phyloP scores from a whole-genome alignment of 2,797 vertebrate genomes.

The Distichodus sexfasciatus region DNA sequence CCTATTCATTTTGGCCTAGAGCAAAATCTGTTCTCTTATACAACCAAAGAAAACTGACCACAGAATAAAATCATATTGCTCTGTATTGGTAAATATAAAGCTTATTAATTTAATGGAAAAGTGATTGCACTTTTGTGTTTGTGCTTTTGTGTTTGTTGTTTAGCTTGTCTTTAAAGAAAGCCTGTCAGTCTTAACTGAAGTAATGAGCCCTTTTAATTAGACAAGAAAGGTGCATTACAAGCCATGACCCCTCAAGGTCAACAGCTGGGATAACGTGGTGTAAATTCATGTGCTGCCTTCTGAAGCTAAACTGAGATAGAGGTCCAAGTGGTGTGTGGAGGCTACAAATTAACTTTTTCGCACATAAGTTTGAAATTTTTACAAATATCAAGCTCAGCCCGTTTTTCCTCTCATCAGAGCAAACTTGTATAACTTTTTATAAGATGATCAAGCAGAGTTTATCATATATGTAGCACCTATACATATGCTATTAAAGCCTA shows the following conservation, averaged over 20 bases:
- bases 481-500: too few species aligned
- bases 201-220: constrained; percentile 12
- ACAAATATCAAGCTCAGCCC: too few species aligned
- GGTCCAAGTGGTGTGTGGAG: neutral
- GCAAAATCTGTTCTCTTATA: neutral
- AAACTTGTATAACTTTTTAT: too few species aligned
- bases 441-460: too few species aligned
- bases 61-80: neutral
- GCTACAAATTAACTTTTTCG: too few species aligned
- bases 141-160: neutral
- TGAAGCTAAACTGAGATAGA: neutral
- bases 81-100: neutral
- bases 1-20: neutral
- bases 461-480: too few species aligned
- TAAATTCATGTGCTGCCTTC: constrained; percentile 7
- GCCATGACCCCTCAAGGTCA: constrained; percentile 77
- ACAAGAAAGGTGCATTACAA: constrained; percentile 22
- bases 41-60: neutral
- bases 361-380: too few species aligned
- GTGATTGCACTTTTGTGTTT: neutral
- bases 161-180: neutral
- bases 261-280: constrained; percentile 7
- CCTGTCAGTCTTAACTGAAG: neutral
- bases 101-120: neutral
- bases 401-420: too few species aligned